These are phyloP conservation scores for Zonitis immaculata DNA, from an alignment of 2,888 invertebrate genomes.

Conservation along the genomic window DNA sequence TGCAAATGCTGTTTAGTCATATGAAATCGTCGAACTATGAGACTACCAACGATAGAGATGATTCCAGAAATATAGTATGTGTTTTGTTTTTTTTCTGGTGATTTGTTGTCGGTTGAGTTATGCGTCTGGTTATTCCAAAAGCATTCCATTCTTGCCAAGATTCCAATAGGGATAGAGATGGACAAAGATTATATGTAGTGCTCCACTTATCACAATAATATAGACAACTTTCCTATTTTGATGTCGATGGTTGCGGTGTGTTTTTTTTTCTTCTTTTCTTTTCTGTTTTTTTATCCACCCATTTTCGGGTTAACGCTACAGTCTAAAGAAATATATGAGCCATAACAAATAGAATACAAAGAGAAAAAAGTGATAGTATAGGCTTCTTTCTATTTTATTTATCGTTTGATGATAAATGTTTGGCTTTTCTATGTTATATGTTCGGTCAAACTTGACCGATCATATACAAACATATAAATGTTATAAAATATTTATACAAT, in stretches of 20 bases:
- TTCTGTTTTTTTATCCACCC: constrained; percentile 25
- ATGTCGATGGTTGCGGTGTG: no score
- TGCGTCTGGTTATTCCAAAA: constrained; percentile 14
- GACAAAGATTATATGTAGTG: constrained; percentile 28
- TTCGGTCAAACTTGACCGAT: constrained; percentile 21
- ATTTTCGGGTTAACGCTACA: constrained; percentile 27
- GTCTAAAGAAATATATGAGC: constrained; percentile 33
- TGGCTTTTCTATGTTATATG: constrained; percentile 30
- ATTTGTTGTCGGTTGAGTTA: constrained; percentile 7
- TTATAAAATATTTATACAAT: neutral
- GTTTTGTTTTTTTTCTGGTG: neutral
- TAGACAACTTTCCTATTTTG: constrained; percentile 22
- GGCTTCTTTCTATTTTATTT: constrained; percentile 24
- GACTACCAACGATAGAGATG: neutral
- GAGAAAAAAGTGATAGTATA: constrained; percentile 4
- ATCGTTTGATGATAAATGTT: constrained; percentile 36
- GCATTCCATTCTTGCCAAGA: constrained; percentile 11
- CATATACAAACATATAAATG: neutral
- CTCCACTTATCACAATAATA: constrained; percentile 31
- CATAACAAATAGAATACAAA: constrained; percentile 23
- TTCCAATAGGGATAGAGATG: constrained; percentile 7
- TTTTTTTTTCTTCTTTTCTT: no score
- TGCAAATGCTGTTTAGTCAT: neutral
- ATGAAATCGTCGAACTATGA: neutral
- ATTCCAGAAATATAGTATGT: neutral